phyloP scores from a whole-genome alignment of 2,113 vertebrate species.

The Eurystomus gularis region DNA sequence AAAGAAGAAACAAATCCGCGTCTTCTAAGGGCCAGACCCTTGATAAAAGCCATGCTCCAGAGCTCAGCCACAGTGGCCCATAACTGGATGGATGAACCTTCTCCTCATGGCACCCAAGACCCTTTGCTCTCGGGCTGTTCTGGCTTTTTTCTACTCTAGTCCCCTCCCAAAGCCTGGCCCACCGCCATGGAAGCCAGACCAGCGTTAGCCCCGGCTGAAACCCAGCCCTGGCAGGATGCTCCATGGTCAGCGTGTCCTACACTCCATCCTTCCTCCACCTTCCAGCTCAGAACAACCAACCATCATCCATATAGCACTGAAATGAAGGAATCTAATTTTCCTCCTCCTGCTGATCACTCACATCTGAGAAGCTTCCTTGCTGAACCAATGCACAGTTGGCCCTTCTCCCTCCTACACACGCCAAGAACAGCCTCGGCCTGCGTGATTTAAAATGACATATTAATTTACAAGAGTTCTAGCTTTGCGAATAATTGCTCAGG shows the following conservation, averaged over 20 bases:
- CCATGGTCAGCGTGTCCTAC: accelerated
- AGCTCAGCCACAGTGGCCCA: accelerated
- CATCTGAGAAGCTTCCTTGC: not conserved
- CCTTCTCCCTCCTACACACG: not conserved
- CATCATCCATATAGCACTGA: accelerated
- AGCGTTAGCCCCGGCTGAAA: accelerated
- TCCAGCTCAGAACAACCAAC: not conserved
- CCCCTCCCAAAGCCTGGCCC: not conserved
- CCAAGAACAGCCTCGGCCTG: not conserved
- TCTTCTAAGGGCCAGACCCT: accelerated
- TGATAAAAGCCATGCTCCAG: not conserved
- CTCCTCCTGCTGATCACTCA: not conserved
- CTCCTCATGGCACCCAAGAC: not conserved
- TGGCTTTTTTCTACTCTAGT: not conserved
- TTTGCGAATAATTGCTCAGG: constrained; percentile 19
- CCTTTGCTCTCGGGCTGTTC: accelerated
- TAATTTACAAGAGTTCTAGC: not conserved
- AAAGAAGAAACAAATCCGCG: not conserved
- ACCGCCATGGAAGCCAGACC: accelerated
- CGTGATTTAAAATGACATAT: not conserved
- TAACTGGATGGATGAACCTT: accelerated
- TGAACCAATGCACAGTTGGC: not conserved
- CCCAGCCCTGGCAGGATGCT: not conserved
- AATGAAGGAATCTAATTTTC: not conserved
- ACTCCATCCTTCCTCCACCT: accelerated